phyloP scores from a whole-genome alignment of 1,140 invertebrate species.

The Bombyx mandarina region DNA sequence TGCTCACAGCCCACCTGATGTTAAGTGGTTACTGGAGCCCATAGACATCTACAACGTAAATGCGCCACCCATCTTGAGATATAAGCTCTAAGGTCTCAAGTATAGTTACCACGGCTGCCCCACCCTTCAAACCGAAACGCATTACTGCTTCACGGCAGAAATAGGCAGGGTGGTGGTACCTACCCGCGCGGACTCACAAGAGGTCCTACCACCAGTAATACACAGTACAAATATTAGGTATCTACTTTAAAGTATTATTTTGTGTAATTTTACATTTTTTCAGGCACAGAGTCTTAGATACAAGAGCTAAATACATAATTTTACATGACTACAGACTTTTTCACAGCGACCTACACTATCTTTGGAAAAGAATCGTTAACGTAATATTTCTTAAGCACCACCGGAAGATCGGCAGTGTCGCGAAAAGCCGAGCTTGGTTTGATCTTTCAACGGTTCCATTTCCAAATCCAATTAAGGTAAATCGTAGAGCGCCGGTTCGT shows the following conservation, averaged over 20 bases:
- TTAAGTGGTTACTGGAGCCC: no score
- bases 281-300: slow-evolving; percentile 78
- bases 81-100: no score
- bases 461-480: slow-evolving; percentile 70
- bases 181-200: no score
- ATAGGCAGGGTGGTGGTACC: no score
- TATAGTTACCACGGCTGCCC: no score
- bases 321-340: slow-evolving; percentile 79
- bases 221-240: neutral
- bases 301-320: slow-evolving; percentile 78
- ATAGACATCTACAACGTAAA: no score
- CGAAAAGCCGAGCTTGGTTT: slow-evolving; percentile 70
- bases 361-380: slow-evolving; percentile 84
- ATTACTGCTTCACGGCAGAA: no score
- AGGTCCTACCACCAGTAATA: no score
- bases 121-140: no score
- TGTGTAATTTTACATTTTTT: slow-evolving; percentile 10
- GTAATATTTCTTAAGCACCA: slow-evolving; percentile 79
- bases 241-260: neutral
- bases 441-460: slow-evolving; percentile 81
- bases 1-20: no score
- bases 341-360: slow-evolving; percentile 74
- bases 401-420: slow-evolving; percentile 26
- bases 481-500: neutral
- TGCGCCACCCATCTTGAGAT: no score